A percentile compares a stretch with the other conserved stretches of the same genome.
Conservation (phyloP, 2,797 vertebrate genomes). For the Falco rusticolus region DNA sequence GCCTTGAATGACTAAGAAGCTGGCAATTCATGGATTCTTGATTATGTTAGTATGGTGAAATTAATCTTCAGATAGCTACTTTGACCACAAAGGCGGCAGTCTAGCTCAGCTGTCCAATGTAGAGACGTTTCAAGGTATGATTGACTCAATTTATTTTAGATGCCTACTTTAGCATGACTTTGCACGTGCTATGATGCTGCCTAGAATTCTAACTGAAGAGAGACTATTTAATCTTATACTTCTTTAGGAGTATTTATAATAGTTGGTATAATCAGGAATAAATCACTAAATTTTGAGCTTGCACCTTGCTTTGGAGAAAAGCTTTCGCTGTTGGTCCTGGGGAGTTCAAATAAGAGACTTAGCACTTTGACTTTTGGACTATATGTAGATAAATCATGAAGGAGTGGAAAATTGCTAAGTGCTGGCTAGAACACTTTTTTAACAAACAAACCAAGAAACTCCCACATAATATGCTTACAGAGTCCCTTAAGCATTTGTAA, state of each 20-base stretch:
- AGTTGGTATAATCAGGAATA: not conserved
- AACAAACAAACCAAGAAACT: not conserved
- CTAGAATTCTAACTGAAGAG: not conserved
- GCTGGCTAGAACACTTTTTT: not conserved
- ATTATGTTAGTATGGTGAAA: not conserved
- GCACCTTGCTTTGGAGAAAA: not conserved
- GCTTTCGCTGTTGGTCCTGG: not conserved
- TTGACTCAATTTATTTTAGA: not conserved
- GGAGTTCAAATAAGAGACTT: not conserved
- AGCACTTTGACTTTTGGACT: not conserved
- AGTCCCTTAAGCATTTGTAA: not conserved
- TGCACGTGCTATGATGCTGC: not conserved
- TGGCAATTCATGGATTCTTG: not conserved
- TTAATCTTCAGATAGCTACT: not conserved
- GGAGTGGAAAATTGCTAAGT: not conserved
- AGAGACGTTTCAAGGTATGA: not conserved
- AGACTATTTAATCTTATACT: not conserved
- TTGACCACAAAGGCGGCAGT: not conserved
- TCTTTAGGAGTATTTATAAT: not conserved
- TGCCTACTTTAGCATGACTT: not conserved
- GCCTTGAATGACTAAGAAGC: not conserved
- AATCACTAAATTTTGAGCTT: not conserved
- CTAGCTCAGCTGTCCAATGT: not conserved
- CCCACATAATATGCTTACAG: accelerated
- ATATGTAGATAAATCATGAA: not conserved